Evolutionary conservation across 35 echinoderm and acorn worm genomes (phyloP).

Genomic region (Ophioderma brevispina): DNA sequence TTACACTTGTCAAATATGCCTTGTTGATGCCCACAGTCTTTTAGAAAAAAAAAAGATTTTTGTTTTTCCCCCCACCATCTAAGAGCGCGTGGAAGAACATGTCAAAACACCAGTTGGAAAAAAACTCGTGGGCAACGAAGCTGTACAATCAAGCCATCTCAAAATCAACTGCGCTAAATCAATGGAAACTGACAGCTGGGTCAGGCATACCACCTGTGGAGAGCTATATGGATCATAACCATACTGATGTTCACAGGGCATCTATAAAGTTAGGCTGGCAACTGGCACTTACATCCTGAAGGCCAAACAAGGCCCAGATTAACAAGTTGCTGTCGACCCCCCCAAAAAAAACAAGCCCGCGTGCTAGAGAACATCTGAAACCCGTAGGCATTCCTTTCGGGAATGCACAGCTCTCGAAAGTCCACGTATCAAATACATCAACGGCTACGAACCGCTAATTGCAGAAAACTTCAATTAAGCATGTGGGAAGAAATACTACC

Average conservation of each 20-base stretch:
- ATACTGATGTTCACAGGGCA: too few relatives aligned
- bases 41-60: too few relatives aligned
- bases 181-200: neutral
- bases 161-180: neutral
- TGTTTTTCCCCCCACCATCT: too few relatives aligned
- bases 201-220: neutral
- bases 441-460: neutral
- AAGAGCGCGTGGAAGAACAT: neutral
- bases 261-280: too few relatives aligned
- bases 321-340: neutral
- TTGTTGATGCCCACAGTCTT: neutral
- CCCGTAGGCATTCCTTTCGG: neutral
- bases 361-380: neutral
- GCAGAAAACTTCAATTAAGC: neutral
- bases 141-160: too few relatives aligned
- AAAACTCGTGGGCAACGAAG: neutral
- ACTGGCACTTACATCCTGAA: too few relatives aligned
- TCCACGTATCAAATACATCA: neutral
- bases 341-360: neutral
- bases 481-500: neutral
- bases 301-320: neutral
- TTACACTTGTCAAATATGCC: neutral
- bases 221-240: too few relatives aligned
- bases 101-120: neutral
- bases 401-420: neutral